A percentile compares a stretch with the other conserved stretches of the same genome.
These are phyloP conservation scores for Squalus acanthias DNA, from an alignment of 2,797 vertebrate species.

Conservation along the genomic window DNA sequence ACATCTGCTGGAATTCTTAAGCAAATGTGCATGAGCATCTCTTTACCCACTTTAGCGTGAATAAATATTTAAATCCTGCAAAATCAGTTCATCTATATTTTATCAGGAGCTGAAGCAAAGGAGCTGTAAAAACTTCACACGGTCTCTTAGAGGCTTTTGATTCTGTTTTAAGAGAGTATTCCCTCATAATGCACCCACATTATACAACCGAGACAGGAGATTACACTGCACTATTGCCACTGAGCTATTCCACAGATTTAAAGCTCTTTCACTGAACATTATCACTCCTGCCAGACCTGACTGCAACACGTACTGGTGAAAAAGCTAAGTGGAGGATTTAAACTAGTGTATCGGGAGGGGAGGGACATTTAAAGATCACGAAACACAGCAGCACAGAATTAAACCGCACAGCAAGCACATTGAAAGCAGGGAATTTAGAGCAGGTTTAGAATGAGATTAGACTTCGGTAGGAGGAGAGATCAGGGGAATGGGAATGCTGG, in stretches of 20 bases:
- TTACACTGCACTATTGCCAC: neutral
- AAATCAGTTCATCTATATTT: conserved; percentile 20
- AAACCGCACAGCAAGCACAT: neutral
- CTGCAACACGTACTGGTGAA: neutral
- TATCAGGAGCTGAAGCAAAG: neutral
- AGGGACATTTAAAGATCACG: neutral
- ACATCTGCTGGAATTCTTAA: neutral
- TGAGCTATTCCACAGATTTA: neutral
- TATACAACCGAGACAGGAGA: conserved; percentile 8
- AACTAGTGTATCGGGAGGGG: neutral
- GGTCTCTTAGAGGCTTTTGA: neutral
- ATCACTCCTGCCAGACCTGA: neutral
- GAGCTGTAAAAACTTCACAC: neutral
- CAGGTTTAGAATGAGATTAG: neutral
- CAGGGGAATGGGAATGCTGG: neutral
- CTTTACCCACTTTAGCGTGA: neutral
- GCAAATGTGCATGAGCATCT: neutral
- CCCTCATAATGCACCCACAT: neutral
- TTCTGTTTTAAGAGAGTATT: neutral
- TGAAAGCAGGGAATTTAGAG: neutral
- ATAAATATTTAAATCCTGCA: conserved; percentile 23
- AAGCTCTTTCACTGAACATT: neutral
- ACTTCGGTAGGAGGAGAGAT: neutral
- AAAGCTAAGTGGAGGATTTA: neutral
- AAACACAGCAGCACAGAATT: neutral